A percentile compares a stretch with the other conserved stretches of the same genome.
Conservation (phyloP, 2,113 vertebrate genomes). For the Mastomys coucha region DNA sequence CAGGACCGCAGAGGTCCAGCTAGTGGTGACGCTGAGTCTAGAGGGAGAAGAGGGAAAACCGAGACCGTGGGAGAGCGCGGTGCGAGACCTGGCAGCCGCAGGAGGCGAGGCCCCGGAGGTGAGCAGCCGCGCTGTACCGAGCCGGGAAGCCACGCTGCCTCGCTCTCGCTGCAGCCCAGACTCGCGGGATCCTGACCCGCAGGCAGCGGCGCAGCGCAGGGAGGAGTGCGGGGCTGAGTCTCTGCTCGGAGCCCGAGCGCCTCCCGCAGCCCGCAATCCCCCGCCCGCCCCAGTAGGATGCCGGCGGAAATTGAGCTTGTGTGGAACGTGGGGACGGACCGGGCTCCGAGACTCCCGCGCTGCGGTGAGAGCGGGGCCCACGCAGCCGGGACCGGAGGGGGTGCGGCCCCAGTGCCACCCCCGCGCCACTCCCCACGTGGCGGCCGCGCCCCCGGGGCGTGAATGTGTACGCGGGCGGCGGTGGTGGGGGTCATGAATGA, state of each 20-base stretch:
- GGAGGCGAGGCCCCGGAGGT: conserved; percentile 20
- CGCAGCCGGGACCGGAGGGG: conserved; percentile 73
- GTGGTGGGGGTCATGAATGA: conserved; percentile 84
- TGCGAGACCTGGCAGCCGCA: conserved; percentile 18
- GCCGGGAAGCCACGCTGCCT: conserved; percentile 37
- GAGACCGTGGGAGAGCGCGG: neutral
- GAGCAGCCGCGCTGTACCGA: conserved; percentile 25
- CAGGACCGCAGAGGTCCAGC: neutral
- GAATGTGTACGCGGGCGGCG: conserved; percentile 72
- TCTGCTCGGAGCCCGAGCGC: conserved; percentile 76
- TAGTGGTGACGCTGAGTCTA: conserved; percentile 31
- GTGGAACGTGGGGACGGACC: conserved; percentile 65
- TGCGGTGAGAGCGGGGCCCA: conserved; percentile 69
- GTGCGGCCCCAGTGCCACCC: conserved; percentile 79
- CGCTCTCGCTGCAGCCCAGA: conserved; percentile 51
- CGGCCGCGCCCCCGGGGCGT: conserved; percentile 87
- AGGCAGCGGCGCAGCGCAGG: conserved; percentile 29
- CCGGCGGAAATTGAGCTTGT: conserved; percentile 50
- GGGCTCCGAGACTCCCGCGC: conserved; percentile 60
- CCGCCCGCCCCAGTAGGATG: conserved; percentile 37
- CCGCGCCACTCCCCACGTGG: conserved; percentile 91
- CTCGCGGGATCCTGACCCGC: conserved; percentile 58
- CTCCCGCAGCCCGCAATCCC: conserved; percentile 76
- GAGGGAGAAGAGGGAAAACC: conserved; percentile 7
- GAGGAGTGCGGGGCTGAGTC: conserved; percentile 26